A percentile compares a stretch with the other conserved stretches of the same genome.
phyloP scores from a whole-genome alignment of 2,888 invertebrate genomes.

The Opisthograptis luteolata region DNA sequence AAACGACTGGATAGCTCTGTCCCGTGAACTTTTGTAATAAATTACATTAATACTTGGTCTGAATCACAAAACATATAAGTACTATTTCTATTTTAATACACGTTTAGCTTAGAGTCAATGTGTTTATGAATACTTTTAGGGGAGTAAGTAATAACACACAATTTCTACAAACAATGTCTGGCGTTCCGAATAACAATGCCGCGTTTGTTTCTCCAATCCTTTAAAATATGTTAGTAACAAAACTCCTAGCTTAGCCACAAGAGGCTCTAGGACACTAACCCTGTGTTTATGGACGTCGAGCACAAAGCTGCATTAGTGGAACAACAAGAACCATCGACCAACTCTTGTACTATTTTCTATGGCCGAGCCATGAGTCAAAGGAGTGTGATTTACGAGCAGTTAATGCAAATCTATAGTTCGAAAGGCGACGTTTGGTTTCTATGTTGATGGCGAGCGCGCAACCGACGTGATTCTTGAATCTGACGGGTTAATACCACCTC shows the following conservation, averaged over 20 bases:
- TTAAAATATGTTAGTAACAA: conserved; percentile 1
- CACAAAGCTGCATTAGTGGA: conserved; percentile 71
- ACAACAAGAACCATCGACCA: conserved; percentile 53
- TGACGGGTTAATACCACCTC: conserved; percentile 53
- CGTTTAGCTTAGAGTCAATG: too few species aligned
- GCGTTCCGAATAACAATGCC: too few species aligned
- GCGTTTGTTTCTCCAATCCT: too few species aligned
- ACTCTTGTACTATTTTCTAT: conserved; percentile 36
- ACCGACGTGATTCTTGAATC: conserved; percentile 34
- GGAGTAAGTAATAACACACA: too few species aligned
- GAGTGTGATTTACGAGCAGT: conserved; percentile 74
- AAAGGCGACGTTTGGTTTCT: conserved; percentile 54
- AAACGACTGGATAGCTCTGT: conserved; percentile 5
- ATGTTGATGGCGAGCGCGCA: conserved; percentile 44
- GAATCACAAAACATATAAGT: too few species aligned
- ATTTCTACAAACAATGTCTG: too few species aligned
- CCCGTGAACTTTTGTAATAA: conserved; percentile 2
- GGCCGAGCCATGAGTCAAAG: conserved; percentile 45
- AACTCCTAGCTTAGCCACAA: background rate
- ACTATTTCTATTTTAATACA: too few species aligned
- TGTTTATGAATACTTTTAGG: too few species aligned
- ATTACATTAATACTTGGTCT: conserved; percentile 8
- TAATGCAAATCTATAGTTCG: conserved; percentile 72
- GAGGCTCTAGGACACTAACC: conserved; percentile 55
- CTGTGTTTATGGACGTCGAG: conserved; percentile 56